phyloP scores from a whole-genome alignment of 2,888 invertebrate genomes.

The Macrosoma leucophasiata region DNA sequence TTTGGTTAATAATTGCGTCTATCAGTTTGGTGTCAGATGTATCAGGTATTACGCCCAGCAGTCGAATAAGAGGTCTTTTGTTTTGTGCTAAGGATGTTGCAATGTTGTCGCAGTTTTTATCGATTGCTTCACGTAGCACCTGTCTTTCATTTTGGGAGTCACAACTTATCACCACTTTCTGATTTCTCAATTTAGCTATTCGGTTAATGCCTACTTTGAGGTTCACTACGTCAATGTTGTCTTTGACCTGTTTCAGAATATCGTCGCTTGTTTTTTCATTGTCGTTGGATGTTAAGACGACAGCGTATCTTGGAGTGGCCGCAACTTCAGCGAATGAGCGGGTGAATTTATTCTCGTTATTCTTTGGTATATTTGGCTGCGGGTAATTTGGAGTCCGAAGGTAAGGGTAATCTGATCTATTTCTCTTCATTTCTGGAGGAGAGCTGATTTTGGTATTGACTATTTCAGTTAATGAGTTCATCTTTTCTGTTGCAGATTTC shows the following conservation, averaged over 20 bases:
- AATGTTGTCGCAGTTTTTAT: background rate
- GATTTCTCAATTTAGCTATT: background rate
- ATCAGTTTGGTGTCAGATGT: background rate
- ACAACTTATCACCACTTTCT: slow-evolving; percentile 2
- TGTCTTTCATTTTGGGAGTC: background rate
- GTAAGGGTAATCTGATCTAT: too few species aligned
- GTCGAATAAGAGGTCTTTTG: background rate
- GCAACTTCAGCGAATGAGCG: too few species aligned
- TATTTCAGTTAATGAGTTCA: too few species aligned
- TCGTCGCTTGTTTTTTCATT: slow-evolving; percentile 3
- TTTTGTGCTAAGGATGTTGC: background rate
- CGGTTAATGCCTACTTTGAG: background rate
- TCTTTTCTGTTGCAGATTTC: too few species aligned
- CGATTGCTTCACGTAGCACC: too few species aligned
- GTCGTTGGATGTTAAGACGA: too few species aligned
- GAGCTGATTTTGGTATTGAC: too few species aligned
- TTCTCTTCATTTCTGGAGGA: too few species aligned
- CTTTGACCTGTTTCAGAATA: background rate
- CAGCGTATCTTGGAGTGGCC: too few species aligned
- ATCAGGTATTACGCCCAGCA: background rate
- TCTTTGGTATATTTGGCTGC: too few species aligned
- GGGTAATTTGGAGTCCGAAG: too few species aligned
- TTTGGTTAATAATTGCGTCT: slow-evolving; percentile 1
- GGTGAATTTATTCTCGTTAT: too few species aligned
- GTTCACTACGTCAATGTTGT: background rate